phyloP scores from a whole-genome alignment of 1,140 invertebrate genomes.

The Procambarus virginalis region DNA sequence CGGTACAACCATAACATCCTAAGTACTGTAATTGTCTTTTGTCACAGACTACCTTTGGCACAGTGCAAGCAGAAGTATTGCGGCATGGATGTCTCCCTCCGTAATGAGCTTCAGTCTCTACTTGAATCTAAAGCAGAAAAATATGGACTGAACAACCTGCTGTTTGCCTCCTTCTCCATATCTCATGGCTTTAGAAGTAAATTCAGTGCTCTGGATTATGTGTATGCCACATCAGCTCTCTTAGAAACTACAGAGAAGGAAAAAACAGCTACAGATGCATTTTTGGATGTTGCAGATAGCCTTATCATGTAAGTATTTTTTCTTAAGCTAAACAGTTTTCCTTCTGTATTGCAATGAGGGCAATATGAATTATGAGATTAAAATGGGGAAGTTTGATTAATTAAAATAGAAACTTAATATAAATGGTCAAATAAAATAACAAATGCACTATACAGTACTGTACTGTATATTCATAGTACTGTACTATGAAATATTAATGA shows the following conservation, averaged over 20 bases:
- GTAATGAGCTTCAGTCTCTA: constrained; percentile 84
- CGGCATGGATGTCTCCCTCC: constrained; percentile 90
- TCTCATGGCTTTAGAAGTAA: constrained; percentile 88
- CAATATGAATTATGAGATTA: no score
- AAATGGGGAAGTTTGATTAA: no score
- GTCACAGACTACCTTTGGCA: constrained; percentile 81
- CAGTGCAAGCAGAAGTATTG: constrained; percentile 90
- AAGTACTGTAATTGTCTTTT: neutral
- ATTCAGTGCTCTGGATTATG: constrained; percentile 88
- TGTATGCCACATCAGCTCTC: constrained; percentile 86
- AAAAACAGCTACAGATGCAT: constrained; percentile 78
- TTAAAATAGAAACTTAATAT: no score
- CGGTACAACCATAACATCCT: no score
- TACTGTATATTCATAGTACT: no score
- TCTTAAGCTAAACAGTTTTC: neutral
- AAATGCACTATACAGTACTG: no score
- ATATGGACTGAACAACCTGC: constrained; percentile 84
- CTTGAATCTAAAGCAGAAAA: constrained; percentile 84
- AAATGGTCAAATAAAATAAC: no score
- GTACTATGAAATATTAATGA: no score
- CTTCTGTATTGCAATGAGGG: no score
- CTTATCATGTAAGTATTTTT: constrained; percentile 76
- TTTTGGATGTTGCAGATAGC: constrained; percentile 85
- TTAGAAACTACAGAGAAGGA: constrained; percentile 80
- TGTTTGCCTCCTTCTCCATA: constrained; percentile 85